These are phyloP conservation scores for Acholoe squamosa DNA, from an alignment of 2,888 invertebrate species.

Conservation along the genomic window DNA sequence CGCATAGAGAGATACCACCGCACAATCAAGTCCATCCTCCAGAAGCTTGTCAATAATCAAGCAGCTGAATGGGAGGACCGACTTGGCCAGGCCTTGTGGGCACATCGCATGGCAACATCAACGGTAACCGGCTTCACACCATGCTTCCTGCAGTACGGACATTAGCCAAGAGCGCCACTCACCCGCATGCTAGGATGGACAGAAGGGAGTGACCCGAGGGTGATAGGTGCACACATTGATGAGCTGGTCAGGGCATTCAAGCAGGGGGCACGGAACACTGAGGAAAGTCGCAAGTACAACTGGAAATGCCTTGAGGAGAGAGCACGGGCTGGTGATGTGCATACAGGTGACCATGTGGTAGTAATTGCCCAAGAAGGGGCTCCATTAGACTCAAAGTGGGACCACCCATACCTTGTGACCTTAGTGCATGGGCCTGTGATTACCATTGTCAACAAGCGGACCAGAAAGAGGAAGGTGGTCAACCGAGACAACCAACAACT, in stretches of 20 bases:
- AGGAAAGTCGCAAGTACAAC: slow-evolving; percentile 51
- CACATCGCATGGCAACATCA: slow-evolving; percentile 13
- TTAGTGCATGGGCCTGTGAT: too few species aligned
- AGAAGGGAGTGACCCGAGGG: background rate
- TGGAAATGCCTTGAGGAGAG: background rate
- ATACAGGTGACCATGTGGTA: slow-evolving; percentile 17
- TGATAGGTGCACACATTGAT: slow-evolving; percentile 26
- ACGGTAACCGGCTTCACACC: slow-evolving; percentile 29
- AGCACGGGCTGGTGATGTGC: background rate
- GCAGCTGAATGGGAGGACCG: background rate
- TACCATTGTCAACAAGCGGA: too few species aligned
- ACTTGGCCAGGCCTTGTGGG: slow-evolving; percentile 42
- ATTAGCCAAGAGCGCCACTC: slow-evolving; percentile 11
- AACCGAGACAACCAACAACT: too few species aligned
- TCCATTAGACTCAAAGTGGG: slow-evolving; percentile 10
- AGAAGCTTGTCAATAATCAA: slow-evolving; percentile 4
- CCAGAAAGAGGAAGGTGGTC: too few species aligned
- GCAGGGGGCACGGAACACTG: slow-evolving; percentile 6
- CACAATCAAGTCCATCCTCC: slow-evolving; percentile 2
- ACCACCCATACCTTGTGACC: background rate
- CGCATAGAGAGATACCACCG: background rate
- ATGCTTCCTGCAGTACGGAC: slow-evolving; percentile 30
- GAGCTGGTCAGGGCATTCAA: background rate
- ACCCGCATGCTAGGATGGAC: slow-evolving; percentile 5
- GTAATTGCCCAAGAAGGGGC: slow-evolving; percentile 18